Conservation (phyloP, 1,140 invertebrate species). For the Ooceraea biroi region DNA sequence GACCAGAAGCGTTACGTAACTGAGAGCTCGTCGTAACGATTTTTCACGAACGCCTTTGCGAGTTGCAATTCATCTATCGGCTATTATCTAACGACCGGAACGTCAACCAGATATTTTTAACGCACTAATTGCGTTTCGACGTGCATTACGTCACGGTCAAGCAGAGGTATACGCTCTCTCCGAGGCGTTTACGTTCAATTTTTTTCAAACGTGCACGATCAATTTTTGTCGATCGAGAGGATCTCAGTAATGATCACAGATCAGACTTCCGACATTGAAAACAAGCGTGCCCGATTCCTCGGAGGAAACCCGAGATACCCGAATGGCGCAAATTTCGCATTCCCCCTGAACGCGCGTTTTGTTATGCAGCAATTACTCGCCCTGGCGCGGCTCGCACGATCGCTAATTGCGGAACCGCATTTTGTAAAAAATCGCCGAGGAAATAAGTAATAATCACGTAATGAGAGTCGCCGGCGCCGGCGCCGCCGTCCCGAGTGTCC, state of each 20-base stretch:
- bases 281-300: not conserved
- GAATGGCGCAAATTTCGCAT: conserved; percentile 4
- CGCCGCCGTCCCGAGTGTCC: no score
- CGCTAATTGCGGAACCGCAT: conserved; percentile 53
- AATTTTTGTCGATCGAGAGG: no score
- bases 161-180: not conserved
- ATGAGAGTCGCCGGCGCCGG: conserved; percentile 42
- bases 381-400: not conserved
- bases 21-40: not conserved
- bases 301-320: not conserved
- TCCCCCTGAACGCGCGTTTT: not conserved
- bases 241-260: not conserved
- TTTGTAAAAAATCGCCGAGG: conserved; percentile 59
- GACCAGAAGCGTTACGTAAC: not conserved
- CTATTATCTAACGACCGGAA: not conserved
- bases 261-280: not conserved
- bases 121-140: not conserved
- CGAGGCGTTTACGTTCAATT: not conserved
- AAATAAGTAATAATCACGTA: conserved; percentile 60
- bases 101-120: not conserved
- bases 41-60: not conserved
- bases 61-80: not conserved
- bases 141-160: not conserved
- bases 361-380: conserved; percentile 21
- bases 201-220: no score